phyloP scores from a whole-genome alignment of 1,140 invertebrate species.

The Stratiolaelaps scimitus region DNA sequence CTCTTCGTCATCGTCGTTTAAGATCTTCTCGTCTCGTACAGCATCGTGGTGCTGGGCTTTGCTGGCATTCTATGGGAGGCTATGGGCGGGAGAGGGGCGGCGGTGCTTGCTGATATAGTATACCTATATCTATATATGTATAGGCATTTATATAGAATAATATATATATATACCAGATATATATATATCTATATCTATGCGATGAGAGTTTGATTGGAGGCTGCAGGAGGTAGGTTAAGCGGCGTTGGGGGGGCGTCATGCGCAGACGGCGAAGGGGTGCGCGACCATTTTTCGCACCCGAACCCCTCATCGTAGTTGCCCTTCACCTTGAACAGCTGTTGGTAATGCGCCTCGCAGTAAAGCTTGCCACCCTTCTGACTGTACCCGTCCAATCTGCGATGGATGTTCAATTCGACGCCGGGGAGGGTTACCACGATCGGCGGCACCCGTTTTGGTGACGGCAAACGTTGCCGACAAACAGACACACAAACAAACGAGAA shows the following conservation, averaged over 20 bases:
- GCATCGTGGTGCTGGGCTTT: too few species aligned
- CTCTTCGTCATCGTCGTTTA: too few species aligned
- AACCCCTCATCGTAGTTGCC: slow-evolving; percentile 73
- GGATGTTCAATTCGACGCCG: slow-evolving; percentile 33
- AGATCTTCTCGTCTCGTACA: too few species aligned
- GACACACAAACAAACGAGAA: slow-evolving; percentile 29
- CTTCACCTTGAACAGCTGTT: slow-evolving; percentile 65
- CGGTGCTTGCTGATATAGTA: too few species aligned
- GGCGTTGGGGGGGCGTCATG: slow-evolving; percentile 14
- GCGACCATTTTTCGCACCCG: slow-evolving; percentile 41
- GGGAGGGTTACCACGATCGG: background rate
- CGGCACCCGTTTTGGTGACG: too few species aligned
- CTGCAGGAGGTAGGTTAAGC: slow-evolving; percentile 18
- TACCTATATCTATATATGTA: too few species aligned
- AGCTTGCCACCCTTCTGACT: slow-evolving; percentile 59
- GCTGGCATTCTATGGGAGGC: too few species aligned
- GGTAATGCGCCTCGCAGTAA: slow-evolving; percentile 66
- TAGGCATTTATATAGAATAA: too few species aligned
- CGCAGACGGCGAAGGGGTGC: slow-evolving; percentile 15
- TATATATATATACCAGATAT: too few species aligned
- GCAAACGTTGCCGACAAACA: slow-evolving; percentile 6
- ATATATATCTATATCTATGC: background rate
- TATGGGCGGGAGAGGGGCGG: too few species aligned
- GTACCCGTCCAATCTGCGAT: slow-evolving; percentile 58
- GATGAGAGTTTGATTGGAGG: slow-evolving; percentile 25